These are phyloP conservation scores for Charanyca ferruginea DNA, from an alignment of 2,888 invertebrate species.

Conservation along the genomic window DNA sequence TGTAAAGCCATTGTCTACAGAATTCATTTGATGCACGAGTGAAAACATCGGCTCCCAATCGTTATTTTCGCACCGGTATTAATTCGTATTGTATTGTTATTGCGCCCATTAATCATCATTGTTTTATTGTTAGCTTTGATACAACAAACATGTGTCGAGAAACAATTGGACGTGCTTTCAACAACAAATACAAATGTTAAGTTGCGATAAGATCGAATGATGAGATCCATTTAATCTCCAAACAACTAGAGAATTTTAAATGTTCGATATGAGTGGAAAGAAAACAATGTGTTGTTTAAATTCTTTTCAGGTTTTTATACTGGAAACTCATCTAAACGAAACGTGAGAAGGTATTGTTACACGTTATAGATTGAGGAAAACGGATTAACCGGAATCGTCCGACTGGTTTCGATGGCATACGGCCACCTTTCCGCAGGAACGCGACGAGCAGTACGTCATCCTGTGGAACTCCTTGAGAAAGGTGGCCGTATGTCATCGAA, in stretches of 20 bases:
- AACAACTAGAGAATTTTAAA: conserved; percentile 45
- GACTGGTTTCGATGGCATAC: no score
- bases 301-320: not conserved
- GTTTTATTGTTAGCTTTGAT: conserved; percentile 57
- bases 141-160: conserved; percentile 55
- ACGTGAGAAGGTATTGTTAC: no score
- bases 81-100: conserved; percentile 56
- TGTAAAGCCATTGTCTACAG: conserved; percentile 22
- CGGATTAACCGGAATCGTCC: no score
- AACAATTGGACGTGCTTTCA: conserved; percentile 55
- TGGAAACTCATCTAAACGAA: no score
- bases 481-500: no score
- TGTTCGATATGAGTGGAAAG: conserved; percentile 6
- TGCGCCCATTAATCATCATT: conserved; percentile 53
- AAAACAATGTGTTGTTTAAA: conserved; percentile 8
- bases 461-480: no score
- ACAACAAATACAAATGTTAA: conserved; percentile 36
- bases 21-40: conserved; percentile 9
- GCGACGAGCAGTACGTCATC: no score
- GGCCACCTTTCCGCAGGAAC: no score
- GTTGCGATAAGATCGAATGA: conserved; percentile 38
- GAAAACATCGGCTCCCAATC: conserved; percentile 36
- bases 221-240: conserved; percentile 20
- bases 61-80: conserved; percentile 47
- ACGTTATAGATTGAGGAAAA: no score